Conservation (phyloP, 1,140 invertebrate genomes). For the Papilio polyxenes region DNA sequence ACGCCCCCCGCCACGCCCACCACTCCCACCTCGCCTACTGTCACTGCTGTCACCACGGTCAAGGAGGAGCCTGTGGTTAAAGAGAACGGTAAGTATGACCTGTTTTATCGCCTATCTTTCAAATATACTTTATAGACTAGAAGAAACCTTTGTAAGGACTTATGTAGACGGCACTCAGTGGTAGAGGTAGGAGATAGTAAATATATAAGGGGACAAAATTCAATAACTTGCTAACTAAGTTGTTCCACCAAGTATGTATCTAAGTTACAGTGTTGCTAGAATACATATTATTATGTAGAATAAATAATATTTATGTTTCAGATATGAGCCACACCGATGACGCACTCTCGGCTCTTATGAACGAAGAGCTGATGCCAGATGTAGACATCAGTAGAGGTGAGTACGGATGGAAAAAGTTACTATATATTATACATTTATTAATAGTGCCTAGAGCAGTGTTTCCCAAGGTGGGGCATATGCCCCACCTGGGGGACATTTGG, state of each 20-base stretch:
- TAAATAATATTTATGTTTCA: conserved; percentile 46
- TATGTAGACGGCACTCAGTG: no score
- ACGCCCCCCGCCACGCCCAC: conserved; percentile 67
- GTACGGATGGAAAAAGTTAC: background rate
- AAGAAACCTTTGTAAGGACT: no score
- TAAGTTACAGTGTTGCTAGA: no score
- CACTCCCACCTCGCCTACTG: conserved; percentile 52
- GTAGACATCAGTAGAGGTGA: conserved; percentile 71
- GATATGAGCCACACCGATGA: conserved; percentile 69
- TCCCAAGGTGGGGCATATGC: no score
- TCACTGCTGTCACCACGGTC: conserved; percentile 38
- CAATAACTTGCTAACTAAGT: no score
- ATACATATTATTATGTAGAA: conserved; percentile 20
- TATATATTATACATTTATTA: background rate
- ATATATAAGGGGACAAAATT: no score
- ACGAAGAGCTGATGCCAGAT: conserved; percentile 71
- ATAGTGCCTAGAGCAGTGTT: no score
- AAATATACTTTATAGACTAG: background rate
- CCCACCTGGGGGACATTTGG: no score
- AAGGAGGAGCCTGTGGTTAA: conserved; percentile 56
- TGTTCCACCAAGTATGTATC: no score
- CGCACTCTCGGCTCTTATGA: conserved; percentile 71
- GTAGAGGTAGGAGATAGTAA: no score
- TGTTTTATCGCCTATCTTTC: background rate
- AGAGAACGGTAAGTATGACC: conserved; percentile 46